These are phyloP conservation scores for Mormyrus lacerda DNA, from an alignment of 2,113 vertebrate genomes.

Conservation along the genomic window DNA sequence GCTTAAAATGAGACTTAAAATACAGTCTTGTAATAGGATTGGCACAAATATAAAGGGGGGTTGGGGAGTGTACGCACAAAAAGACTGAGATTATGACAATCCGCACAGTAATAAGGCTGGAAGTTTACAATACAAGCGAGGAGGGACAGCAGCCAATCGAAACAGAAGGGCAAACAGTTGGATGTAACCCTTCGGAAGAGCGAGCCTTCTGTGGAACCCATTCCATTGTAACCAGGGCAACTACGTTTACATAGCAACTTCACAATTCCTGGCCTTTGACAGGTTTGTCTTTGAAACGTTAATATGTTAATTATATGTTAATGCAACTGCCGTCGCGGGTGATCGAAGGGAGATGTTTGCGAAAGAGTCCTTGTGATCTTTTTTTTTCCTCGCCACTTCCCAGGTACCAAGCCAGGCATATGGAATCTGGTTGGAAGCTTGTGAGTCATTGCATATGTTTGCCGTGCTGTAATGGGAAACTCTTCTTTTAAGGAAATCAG, in stretches of 20 bases:
- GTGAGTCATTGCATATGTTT: constrained; percentile 2
- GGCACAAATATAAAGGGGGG: neutral
- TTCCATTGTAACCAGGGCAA: constrained; percentile 12
- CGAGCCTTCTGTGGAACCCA: neutral
- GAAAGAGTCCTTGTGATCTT: neutral
- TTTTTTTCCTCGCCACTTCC: neutral
- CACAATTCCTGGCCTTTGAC: neutral
- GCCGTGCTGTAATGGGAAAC: neutral
- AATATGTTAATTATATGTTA: neutral
- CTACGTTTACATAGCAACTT: constrained; percentile 4
- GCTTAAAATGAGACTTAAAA: neutral
- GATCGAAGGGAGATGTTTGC: neutral
- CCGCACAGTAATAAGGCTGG: neutral
- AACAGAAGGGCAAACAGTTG: constrained; percentile 17
- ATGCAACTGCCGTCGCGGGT: neutral
- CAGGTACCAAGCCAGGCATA: neutral
- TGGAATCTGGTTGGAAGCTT: neutral
- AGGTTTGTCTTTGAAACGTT: neutral
- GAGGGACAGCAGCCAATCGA: neutral
- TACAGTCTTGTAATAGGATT: neutral
- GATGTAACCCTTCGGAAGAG: constrained; percentile 3
- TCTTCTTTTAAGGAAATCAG: neutral
- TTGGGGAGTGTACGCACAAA: neutral
- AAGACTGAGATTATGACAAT: neutral
- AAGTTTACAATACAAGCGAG: constrained; percentile 9